Base-by-base conservation (phyloP, 2,797 vertebrate genomes). In the Sphenodon punctatus region DNA sequence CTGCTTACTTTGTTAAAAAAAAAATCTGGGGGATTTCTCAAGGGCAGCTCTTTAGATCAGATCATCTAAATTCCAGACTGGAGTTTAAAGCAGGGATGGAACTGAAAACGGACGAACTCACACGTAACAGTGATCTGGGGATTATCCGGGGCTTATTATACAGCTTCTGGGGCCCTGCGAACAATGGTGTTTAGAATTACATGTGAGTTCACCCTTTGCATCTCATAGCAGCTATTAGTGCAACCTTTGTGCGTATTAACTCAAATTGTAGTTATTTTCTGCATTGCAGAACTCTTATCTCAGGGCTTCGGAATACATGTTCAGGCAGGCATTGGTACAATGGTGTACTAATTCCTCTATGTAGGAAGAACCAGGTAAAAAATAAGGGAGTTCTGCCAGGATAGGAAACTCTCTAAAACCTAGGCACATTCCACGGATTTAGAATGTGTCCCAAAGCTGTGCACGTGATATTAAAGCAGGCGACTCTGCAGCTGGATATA, bases 161-260 rank as follows among this genome's bases (percentile, higher is more conserved):
- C n/a, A n/a, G n/a, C n/a, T n/a, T n/a, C n/a, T n/a, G n/a, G n/a
- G n/a, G n/a, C n/a, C n/a, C n/a, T n/a, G n/a, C n/a, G n/a, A n/a
- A n/a, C n/a, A n/a, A n/a, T n/a, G n/a, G n/a, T n/a, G n/a, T n/a
- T n/a, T n/a, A n/a, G n/a, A n/a, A n/a, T n/a, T n/a, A n/a, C n/a
- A n/a, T n/a, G n/a, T n/a, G n/a, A n/a, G n/a, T n/a, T n/a, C 5
- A 1, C 4, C 56, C 43, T 41, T 14, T 0, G 3, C 20, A 2
- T 14, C 7, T 0, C 39, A n/a, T 2, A 7, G 15, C 67, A 75
- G 20, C 1, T 45, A 48, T 83, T 70, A 51, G 46, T 22, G 68
- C 22, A 30, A 30, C 11, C n/a, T n/a, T 8, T 55, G 13, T 5
- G 65, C 41, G 53, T 17, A 30, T 17, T 53, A 53, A 30, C 15